These are phyloP conservation scores for Adrianichthys oophorus DNA, from an alignment of 2,797 vertebrate species.

Conservation along the genomic window DNA sequence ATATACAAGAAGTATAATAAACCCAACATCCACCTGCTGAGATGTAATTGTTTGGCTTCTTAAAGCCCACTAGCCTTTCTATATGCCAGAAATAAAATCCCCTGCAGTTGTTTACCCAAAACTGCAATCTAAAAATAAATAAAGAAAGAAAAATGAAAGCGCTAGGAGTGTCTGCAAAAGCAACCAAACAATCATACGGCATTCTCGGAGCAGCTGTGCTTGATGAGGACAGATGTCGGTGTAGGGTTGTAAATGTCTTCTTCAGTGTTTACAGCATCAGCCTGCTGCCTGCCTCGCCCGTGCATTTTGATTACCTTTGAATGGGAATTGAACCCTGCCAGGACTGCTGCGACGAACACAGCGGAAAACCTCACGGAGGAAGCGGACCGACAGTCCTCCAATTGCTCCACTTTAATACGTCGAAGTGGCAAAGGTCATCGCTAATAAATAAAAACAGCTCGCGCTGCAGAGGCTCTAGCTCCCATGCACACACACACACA, in stretches of 20 bases:
- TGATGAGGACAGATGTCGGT: conserved; percentile 69
- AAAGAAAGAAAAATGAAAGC: conserved; percentile 36
- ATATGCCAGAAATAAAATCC: conserved; percentile 48
- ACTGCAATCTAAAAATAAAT: conserved; percentile 37
- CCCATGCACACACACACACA: conserved; percentile 4
- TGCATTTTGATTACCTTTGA: conserved; percentile 65
- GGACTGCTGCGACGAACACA: conserved; percentile 32
- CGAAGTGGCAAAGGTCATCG: conserved; percentile 60
- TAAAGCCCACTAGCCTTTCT: conserved; percentile 38
- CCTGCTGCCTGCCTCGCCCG: conserved; percentile 43
- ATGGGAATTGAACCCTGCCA: conserved; percentile 55
- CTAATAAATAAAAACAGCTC: conserved; percentile 53
- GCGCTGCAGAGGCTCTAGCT: conserved; percentile 7
- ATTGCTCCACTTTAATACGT: conserved; percentile 63
- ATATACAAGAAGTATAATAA: conserved; percentile 17
- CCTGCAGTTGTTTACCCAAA: conserved; percentile 57
- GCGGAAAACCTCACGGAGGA: conserved; percentile 49
- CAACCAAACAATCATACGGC: conserved; percentile 58
- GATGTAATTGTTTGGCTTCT: conserved; percentile 38
- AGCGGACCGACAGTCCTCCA: conserved; percentile 57
- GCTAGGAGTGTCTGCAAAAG: conserved; percentile 54
- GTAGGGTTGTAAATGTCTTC: conserved; percentile 66
- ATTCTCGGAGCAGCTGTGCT: conserved; percentile 60
- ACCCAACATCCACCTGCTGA: conserved; percentile 44
- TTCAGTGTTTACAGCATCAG: conserved; percentile 57